These are phyloP conservation scores for Azemiops feae DNA, from an alignment of 2,113 vertebrate genomes.

Conservation along the genomic window DNA sequence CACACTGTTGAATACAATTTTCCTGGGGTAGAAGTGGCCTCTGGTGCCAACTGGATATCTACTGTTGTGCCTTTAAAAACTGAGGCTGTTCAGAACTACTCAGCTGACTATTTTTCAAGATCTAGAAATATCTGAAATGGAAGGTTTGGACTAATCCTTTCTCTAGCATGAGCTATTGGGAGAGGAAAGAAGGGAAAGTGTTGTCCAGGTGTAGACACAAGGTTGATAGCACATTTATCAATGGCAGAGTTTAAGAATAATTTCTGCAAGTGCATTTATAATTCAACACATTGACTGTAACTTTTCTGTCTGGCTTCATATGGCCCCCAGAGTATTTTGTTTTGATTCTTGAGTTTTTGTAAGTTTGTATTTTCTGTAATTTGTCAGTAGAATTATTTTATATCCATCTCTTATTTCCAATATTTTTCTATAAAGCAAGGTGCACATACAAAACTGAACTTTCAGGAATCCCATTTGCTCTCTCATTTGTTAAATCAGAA, in stretches of 20 bases:
- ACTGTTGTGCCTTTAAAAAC: slow-evolving; percentile 7
- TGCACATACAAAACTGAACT: not conserved
- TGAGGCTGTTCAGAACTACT: not conserved
- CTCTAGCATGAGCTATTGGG: not conserved
- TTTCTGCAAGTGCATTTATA: slow-evolving; percentile 7
- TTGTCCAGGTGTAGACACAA: not conserved
- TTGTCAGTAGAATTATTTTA: not conserved
- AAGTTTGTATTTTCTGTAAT: not conserved
- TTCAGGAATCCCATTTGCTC: slow-evolving; percentile 8
- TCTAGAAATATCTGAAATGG: not conserved
- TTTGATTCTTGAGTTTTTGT: not conserved
- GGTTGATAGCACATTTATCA: not conserved
- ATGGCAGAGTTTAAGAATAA: not conserved
- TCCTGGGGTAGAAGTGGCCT: not conserved
- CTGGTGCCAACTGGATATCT: not conserved
- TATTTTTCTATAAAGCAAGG: not conserved
- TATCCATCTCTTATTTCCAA: not conserved
- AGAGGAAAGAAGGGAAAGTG: too few relatives aligned
- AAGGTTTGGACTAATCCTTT: not conserved
- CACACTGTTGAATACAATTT: not conserved
- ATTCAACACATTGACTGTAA: not conserved
- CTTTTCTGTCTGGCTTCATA: not conserved
- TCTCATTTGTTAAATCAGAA: not conserved
- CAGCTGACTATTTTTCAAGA: not conserved
- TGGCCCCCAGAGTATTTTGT: not conserved